phyloP scores from a whole-genome alignment of 2,113 vertebrate genomes.

The Geothlypis trichas region DNA sequence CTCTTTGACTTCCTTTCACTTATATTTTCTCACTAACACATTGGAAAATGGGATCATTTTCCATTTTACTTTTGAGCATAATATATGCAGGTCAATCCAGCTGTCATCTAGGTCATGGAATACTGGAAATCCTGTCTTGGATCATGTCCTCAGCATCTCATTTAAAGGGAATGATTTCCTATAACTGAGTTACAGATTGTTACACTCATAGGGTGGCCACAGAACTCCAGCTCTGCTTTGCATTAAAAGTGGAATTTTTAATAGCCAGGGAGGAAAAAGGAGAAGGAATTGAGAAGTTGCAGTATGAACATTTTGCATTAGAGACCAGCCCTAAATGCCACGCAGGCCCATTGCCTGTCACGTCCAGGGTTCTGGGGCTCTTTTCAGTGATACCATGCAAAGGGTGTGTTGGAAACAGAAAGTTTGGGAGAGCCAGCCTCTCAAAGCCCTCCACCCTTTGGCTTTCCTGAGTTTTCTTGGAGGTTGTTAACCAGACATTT shows the following conservation, averaged over 20 bases:
- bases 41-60: background rate
- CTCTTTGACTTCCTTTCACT: background rate
- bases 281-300: background rate
- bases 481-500: background rate
- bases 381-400: background rate
- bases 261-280: background rate
- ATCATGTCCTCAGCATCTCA: background rate
- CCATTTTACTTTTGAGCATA: background rate
- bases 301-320: background rate
- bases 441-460: background rate
- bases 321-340: background rate
- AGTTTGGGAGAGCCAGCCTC: background rate
- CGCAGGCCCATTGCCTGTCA: fast-evolving
- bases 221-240: background rate
- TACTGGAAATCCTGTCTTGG: constrained; percentile 16
- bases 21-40: background rate
- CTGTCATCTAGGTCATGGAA: background rate
- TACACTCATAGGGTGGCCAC: background rate
- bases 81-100: background rate
- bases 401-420: background rate
- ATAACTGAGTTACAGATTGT: background rate
- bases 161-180: constrained; percentile 28
- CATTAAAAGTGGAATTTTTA: constrained; percentile 53
- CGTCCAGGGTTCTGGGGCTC: background rate
- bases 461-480: background rate